These are phyloP conservation scores for Scaptomyza caliginosa DNA, from an alignment of 2,888 invertebrate species.

Conservation along the genomic window DNA sequence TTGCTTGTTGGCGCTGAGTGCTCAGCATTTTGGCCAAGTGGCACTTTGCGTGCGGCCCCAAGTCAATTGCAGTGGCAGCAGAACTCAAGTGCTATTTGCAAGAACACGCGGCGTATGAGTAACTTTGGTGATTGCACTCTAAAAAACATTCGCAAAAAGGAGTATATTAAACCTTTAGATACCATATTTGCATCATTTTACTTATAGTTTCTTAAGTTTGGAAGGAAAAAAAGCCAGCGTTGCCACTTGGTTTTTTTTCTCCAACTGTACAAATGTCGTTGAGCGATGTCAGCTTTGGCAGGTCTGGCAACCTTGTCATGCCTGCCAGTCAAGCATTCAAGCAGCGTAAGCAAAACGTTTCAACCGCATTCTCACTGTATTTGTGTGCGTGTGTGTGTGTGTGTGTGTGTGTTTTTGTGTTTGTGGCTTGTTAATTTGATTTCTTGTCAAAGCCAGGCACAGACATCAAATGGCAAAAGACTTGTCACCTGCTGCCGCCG, in stretches of 20 bases:
- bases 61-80: conserved; percentile 58
- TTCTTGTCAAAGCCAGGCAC: conserved; percentile 68
- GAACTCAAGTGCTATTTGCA: conserved; percentile 10
- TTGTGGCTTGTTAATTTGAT: conserved; percentile 75
- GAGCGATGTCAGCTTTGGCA: background rate
- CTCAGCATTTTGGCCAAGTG: conserved; percentile 66
- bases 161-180: no score
- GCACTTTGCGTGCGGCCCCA: conserved; percentile 67
- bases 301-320: background rate
- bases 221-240: background rate
- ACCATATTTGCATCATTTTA: no score
- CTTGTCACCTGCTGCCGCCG: conserved; percentile 50
- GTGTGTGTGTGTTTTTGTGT: background rate
- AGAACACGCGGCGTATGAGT: conserved; percentile 63
- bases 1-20: conserved; percentile 46
- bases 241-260: no score
- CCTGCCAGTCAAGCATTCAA: background rate
- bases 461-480: conserved; percentile 48
- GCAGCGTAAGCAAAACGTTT: conserved; percentile 45
- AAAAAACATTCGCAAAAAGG: background rate
- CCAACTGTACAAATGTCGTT: background rate
- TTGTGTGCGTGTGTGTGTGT: background rate
- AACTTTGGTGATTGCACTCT: conserved; percentile 26
- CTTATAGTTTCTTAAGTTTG: background rate
- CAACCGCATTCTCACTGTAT: conserved; percentile 33